Evolutionary conservation across 2,113 vertebrate species (phyloP), one percentile per base, ranked within the genome.

Genomic region (Solea senegalensis): DNA sequence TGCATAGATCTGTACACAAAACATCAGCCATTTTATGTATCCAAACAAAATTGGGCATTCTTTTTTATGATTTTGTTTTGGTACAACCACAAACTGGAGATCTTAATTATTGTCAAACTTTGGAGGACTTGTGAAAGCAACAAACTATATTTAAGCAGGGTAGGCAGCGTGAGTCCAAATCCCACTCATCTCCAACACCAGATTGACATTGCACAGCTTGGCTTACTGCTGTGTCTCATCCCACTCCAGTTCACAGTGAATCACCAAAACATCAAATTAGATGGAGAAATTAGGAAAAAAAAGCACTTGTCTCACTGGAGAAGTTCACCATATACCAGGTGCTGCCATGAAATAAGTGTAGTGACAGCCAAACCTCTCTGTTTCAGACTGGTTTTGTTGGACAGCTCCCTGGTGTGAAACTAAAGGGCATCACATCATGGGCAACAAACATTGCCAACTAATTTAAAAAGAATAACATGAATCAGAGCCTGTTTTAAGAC

Each of bases 391-490:
- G 46, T 69, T 65, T 7, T 14, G 49, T 44, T 44, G 41, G 45
- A 10, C 44, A 28, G 26, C 46, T 76, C 60, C 26, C 48, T 40
- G 9, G 54, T 62, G 45, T 71, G 28, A 74, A 41, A 41, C 51
- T 56, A 46, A 70, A 74, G 78, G 69, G 49, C 72, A 74, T 9
- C 0, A 27, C 46, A 44, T 49, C 46, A 41, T 50, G 65, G 62
- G 80, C 76, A 79, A 69, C 46, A 82, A 75, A 66, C 63, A 50
- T 51, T 54, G 21, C 44, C 10, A 2, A 65, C 61, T 15, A 69
- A 76, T 76, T 74, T 60, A 71, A 76, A 66, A 39, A 34, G 48
- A 34, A 34, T 0, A 34, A 34, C 1, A 34, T 4, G 5, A 34
- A 34, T 3, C 34, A 34, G 34, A 34, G 34, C 3, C 34, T 34